Conservation (phyloP, 2,797 vertebrate species). For the Odontamblyopus rebecca region DNA sequence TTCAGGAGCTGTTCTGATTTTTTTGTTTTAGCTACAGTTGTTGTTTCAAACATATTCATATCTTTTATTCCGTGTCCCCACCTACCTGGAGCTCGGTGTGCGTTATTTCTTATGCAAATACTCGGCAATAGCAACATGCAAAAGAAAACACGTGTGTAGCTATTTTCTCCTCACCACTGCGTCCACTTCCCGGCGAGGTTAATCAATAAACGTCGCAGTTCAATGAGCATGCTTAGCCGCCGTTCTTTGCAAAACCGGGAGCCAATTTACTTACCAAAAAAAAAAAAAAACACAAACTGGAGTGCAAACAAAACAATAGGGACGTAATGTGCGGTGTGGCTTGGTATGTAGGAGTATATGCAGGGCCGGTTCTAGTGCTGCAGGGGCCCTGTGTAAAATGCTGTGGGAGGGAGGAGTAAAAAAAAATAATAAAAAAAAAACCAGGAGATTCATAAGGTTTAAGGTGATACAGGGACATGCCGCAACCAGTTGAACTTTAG, state of each 20-base stretch:
- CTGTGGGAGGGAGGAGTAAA: neutral
- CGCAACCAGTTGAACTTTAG: too few species aligned
- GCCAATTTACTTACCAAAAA: slow-evolving; percentile 41
- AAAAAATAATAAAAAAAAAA: neutral
- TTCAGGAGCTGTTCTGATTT: neutral
- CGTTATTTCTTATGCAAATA: slow-evolving; percentile 3
- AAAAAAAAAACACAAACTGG: slow-evolving; percentile 14
- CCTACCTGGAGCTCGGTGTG: neutral
- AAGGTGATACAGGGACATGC: neutral
- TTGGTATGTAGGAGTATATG: neutral
- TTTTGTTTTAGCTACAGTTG: neutral
- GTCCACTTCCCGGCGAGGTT: neutral
- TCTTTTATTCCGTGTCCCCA: neutral
- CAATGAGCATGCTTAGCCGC: slow-evolving; percentile 63
- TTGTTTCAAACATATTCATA: neutral
- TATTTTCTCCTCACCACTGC: slow-evolving; percentile 10
- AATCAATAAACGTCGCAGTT: slow-evolving; percentile 29
- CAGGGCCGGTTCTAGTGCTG: too few species aligned
- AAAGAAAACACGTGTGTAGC: slow-evolving; percentile 6
- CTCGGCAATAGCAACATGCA: neutral
- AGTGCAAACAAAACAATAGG: neutral
- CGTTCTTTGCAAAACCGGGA: slow-evolving; percentile 47
- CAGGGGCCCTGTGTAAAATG: neutral
- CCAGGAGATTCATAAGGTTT: neutral
- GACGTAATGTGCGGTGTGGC: neutral